Conservation (phyloP, 2,113 vertebrate genomes). For the Mungos mungo region DNA sequence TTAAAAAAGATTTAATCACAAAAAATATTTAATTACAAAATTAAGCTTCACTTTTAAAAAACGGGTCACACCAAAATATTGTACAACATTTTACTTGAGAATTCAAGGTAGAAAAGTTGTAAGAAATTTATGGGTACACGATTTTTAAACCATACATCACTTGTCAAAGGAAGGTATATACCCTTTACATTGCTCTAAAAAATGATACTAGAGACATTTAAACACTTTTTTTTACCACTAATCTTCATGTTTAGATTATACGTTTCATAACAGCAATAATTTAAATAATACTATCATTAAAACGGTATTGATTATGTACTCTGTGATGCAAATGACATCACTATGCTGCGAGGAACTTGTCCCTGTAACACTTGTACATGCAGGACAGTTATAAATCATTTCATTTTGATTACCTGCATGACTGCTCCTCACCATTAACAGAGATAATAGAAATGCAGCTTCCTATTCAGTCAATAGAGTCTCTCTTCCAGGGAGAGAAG, state of each 20-base stretch:
- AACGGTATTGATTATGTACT: not conserved
- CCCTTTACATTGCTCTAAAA: not conserved
- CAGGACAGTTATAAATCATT: slow-evolving; percentile 33
- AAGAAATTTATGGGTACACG: slow-evolving; percentile 9
- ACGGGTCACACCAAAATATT: not conserved
- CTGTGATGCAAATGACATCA: not conserved
- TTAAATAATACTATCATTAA: slow-evolving; percentile 8
- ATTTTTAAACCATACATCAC: not conserved
- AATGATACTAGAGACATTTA: not conserved
- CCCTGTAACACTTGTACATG: not conserved
- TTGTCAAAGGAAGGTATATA: not conserved
- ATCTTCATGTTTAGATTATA: not conserved
- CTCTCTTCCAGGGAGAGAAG: slow-evolving; percentile 26
- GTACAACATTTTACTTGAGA: not conserved
- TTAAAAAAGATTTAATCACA: not conserved
- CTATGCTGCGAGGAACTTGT: not conserved
- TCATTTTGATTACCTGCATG: slow-evolving; percentile 56
- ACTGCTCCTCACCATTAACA: slow-evolving; percentile 43
- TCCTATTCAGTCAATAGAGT: not conserved
- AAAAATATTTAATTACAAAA: not conserved
- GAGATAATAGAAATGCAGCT: slow-evolving; percentile 46
- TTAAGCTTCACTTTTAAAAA: not conserved
- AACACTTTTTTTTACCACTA: not conserved
- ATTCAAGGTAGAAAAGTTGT: not conserved
- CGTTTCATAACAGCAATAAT: not conserved